Conservation (phyloP, 2,797 vertebrate genomes). For the Sylvia borin region DNA sequence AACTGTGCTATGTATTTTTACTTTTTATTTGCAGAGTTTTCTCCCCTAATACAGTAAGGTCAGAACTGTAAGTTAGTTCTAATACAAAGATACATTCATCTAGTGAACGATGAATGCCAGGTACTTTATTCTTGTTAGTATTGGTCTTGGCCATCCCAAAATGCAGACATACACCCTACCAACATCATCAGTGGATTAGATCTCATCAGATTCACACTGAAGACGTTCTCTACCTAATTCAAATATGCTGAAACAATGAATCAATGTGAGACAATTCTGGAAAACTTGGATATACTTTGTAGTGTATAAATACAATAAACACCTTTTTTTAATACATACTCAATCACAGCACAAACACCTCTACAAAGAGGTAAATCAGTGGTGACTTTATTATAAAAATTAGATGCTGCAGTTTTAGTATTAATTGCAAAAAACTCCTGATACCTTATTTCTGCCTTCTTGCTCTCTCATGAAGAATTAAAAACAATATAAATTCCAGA, state of each 20-base stretch:
- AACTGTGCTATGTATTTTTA: neutral
- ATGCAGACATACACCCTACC: neutral
- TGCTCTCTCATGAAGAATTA: neutral
- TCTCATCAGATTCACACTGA: neutral
- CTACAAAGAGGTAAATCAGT: neutral
- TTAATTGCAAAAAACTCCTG: neutral
- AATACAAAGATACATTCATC: neutral
- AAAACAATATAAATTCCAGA: neutral
- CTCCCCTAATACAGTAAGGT: neutral
- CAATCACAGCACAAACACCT: neutral
- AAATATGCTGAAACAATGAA: neutral
- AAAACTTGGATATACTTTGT: neutral
- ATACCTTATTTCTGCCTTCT: neutral
- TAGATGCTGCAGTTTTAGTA: neutral
- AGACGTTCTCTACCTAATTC: neutral
- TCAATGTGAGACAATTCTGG: neutral
- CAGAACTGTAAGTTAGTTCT: neutral
- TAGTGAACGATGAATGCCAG: neutral
- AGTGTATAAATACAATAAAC: neutral
- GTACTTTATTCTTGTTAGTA: neutral
- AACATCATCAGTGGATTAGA: neutral
- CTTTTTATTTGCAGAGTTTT: neutral
- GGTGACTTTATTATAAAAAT: conserved; percentile 47
- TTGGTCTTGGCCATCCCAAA: neutral
- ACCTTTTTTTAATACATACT: neutral